A percentile compares a stretch with the other conserved stretches of the same genome.
Evolutionary conservation across 2,888 invertebrate genomes (phyloP).

Genomic region (Drosophila antonietae): DNA sequence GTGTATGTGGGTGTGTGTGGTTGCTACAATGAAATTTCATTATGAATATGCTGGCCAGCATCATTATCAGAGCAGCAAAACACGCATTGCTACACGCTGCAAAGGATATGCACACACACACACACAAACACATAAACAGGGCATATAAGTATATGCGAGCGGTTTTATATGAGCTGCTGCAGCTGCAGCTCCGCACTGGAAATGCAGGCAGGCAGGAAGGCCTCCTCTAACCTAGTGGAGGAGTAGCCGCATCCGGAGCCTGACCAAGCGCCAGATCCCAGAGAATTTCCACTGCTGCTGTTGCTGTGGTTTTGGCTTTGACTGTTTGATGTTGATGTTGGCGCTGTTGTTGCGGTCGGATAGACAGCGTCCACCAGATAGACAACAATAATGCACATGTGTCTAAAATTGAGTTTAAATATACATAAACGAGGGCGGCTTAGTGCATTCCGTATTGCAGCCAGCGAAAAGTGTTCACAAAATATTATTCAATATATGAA

Average conservation of each 20-base stretch:
- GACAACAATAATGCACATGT: constrained; percentile 80
- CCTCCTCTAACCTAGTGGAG: constrained; percentile 39
- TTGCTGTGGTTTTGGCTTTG: constrained; percentile 73
- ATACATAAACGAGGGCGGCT: constrained; percentile 58
- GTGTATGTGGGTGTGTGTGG: constrained; percentile 41
- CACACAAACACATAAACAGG: constrained; percentile 19
- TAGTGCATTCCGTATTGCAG: not conserved
- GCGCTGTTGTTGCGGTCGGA: constrained; percentile 74
- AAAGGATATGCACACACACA: constrained; percentile 67
- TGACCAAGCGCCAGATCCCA: constrained; percentile 29
- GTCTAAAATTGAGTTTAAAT: constrained; percentile 78
- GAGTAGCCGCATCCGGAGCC: constrained; percentile 22
- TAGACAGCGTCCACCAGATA: constrained; percentile 75
- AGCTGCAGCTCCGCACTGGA: constrained; percentile 37
- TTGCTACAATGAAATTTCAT: constrained; percentile 78
- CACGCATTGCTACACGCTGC: constrained; percentile 74
- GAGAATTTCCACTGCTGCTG: constrained; percentile 48
- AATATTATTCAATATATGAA: not conserved
- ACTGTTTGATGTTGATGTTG: constrained; percentile 74
- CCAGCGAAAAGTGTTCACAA: not conserved
- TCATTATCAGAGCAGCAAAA: constrained; percentile 78
- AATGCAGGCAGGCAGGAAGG: constrained; percentile 48
- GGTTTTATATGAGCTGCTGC: constrained; percentile 71
- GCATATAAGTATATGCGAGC: constrained; percentile 63
- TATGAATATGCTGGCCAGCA: constrained; percentile 79